Percentiles rank a stretch among this genome's conserved stretches.
phyloP scores from a whole-genome alignment of 2,113 vertebrate species.

The Willisornis vidua region DNA sequence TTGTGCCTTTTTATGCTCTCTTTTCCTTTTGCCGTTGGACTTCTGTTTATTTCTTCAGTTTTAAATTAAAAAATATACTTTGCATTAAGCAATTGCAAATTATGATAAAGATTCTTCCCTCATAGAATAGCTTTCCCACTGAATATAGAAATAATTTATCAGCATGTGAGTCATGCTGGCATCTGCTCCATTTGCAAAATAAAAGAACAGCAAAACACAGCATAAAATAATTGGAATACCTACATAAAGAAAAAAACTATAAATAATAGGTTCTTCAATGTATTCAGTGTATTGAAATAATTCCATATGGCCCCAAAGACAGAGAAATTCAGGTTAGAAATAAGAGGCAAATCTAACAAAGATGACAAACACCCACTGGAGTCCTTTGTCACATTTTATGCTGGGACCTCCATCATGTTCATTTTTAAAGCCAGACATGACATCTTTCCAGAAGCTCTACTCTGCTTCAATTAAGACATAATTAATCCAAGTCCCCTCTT shows the following conservation, averaged over 20 bases:
- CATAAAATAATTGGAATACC: not conserved
- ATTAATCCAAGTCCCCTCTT: not conserved
- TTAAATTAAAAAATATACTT: not conserved
- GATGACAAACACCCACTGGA: not conserved
- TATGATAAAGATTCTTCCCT: not conserved
- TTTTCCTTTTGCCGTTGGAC: not conserved
- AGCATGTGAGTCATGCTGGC: not conserved
- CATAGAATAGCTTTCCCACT: not conserved
- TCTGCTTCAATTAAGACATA: conserved; percentile 19
- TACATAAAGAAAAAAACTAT: not conserved
- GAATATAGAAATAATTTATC: conserved; percentile 27
- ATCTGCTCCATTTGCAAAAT: not conserved
- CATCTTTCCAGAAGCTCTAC: not conserved
- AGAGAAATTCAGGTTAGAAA: not conserved
- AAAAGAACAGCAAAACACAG: not conserved
- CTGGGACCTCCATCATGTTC: not conserved
- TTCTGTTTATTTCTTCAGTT: not conserved
- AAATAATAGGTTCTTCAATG: not conserved
- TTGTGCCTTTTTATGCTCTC: not conserved
- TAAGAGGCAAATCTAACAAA: not conserved
- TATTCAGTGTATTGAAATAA: not conserved
- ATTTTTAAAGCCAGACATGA: conserved; percentile 7
- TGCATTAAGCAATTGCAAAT: conserved; percentile 6
- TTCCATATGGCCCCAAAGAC: not conserved
- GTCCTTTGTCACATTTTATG: not conserved